phyloP scores from a whole-genome alignment of 1,140 invertebrate species.

The Diachasma alloeum region DNA sequence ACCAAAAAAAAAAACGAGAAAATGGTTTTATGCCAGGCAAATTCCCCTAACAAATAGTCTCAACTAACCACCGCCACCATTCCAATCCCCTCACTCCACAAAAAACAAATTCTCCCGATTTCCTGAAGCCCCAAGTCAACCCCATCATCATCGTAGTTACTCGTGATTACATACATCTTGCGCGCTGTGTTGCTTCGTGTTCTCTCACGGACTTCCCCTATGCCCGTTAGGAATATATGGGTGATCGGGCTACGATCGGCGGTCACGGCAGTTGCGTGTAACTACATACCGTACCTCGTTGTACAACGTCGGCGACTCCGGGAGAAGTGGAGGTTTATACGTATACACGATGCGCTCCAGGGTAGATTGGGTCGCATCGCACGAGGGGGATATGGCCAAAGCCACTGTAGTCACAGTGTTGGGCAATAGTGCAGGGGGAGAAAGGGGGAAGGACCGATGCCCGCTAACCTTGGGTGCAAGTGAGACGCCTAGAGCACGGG shows the following conservation, averaged over 20 bases:
- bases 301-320: not conserved
- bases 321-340: not conserved
- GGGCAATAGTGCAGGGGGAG: not conserved
- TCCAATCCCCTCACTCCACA: not conserved
- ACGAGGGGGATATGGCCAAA: not conserved
- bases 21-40: not conserved
- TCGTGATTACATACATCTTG: not conserved
- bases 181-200: slow-evolving; percentile 17
- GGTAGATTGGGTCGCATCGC: slow-evolving; percentile 13
- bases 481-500: not conserved
- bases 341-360: slow-evolving; percentile 17
- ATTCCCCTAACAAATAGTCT: not conserved
- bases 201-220: slow-evolving; percentile 28
- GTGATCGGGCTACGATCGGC: slow-evolving; percentile 36
- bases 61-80: not conserved
- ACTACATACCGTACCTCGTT: slow-evolving; percentile 30
- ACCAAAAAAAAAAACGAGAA: no score
- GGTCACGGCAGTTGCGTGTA: slow-evolving; percentile 37
- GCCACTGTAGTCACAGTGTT: not conserved
- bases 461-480: not conserved
- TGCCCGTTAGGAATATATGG: slow-evolving; percentile 39
- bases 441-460: not conserved
- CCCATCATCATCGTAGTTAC: slow-evolving; percentile 5
- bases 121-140: not conserved
- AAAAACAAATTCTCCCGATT: not conserved